Percentiles rank a stretch among this genome's conserved stretches.
Evolutionary conservation across 2,113 vertebrate genomes (phyloP).

Genomic region (Mesembrinibis cayennensis): DNA sequence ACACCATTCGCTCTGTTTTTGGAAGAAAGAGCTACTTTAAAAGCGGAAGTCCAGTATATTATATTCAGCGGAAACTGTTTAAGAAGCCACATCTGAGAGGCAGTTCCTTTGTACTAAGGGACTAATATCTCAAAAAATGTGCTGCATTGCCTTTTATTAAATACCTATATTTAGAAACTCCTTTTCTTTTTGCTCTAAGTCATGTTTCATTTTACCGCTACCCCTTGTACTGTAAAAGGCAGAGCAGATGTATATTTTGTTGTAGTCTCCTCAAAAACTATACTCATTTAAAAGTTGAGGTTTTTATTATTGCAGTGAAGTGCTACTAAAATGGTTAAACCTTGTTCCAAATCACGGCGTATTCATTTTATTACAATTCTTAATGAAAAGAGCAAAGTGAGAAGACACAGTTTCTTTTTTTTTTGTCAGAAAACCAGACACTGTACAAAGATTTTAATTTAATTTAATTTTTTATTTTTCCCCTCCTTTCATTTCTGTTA

Average conservation of each 20-base stretch:
- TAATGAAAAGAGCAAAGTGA: neutral
- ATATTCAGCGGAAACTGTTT: slow-evolving; percentile 23
- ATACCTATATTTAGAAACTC: neutral
- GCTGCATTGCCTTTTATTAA: neutral
- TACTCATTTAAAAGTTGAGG: neutral
- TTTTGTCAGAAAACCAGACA: neutral
- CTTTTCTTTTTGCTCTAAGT: neutral
- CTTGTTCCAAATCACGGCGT: neutral
- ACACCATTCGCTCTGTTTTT: neutral
- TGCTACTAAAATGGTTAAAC: neutral
- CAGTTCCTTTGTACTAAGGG: slow-evolving; percentile 8
- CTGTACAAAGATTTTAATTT: neutral
- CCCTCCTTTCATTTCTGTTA: neutral
- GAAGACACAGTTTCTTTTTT: neutral
- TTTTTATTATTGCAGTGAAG: neutral
- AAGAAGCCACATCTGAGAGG: slow-evolving; percentile 13
- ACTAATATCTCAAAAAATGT: neutral
- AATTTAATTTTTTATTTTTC: neutral
- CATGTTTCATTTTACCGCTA: neutral
- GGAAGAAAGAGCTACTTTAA: neutral
- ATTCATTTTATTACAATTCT: neutral
- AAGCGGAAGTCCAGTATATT: slow-evolving; percentile 43
- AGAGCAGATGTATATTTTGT: neutral
- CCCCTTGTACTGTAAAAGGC: neutral
- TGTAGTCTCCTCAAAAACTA: neutral